These are phyloP conservation scores for Epinotia nisella DNA, from an alignment of 2,888 invertebrate genomes.

Conservation along the genomic window DNA sequence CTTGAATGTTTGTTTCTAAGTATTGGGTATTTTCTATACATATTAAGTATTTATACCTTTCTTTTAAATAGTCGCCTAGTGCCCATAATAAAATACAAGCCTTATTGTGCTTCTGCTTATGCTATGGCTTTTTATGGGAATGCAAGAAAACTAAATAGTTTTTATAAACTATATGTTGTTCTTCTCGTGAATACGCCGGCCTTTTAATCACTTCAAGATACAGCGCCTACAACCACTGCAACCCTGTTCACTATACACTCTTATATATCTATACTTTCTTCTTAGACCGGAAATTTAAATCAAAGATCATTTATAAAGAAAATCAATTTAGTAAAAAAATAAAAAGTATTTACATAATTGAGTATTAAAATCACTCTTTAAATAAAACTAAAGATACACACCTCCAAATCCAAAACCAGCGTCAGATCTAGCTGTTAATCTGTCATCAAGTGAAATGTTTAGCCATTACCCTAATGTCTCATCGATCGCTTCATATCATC, in stretches of 20 bases:
- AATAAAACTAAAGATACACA: constrained; percentile 54
- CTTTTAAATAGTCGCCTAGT: too few species aligned
- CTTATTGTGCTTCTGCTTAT: too few species aligned
- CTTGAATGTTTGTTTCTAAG: too few species aligned
- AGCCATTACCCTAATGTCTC: constrained; percentile 61
- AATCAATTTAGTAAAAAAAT: constrained; percentile 56
- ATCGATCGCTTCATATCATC: constrained; percentile 67
- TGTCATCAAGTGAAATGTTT: background rate
- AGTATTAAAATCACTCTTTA: constrained; percentile 63
- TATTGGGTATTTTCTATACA: too few species aligned
- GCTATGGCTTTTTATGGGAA: background rate
- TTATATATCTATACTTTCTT: too few species aligned
- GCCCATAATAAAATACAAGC: too few species aligned
- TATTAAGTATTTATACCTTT: too few species aligned
- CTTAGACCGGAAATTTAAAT: constrained; percentile 30
- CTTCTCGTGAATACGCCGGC: too few species aligned
- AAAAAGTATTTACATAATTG: constrained; percentile 71
- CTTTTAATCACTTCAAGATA: too few species aligned
- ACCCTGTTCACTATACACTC: too few species aligned
- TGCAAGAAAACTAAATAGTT: background rate
- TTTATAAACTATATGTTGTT: too few species aligned
- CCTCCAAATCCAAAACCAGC: constrained; percentile 6
- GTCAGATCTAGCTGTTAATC: constrained; percentile 27
- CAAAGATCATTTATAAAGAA: constrained; percentile 41
- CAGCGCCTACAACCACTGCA: too few species aligned